Evolutionary conservation across 2,888 invertebrate species (phyloP).

Genomic region (Cactoblastis cactorum): DNA sequence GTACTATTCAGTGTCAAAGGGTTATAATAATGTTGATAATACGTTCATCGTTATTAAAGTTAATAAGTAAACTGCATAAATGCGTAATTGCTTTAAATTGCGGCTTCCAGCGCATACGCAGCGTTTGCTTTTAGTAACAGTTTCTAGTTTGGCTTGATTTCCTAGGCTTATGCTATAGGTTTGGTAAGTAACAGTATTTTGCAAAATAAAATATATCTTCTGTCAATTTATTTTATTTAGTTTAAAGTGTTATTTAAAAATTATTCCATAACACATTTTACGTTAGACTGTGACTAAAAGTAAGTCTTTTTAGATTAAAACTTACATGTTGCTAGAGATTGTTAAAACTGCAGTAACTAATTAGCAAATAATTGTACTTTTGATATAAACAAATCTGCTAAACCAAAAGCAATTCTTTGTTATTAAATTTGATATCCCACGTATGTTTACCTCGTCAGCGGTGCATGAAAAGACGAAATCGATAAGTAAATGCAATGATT

Average conservation of each 20-base stretch:
- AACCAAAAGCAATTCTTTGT: background rate
- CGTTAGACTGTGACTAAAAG: too few species aligned
- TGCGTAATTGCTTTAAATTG: slow-evolving; percentile 25
- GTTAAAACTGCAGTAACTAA: too few species aligned
- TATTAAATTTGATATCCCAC: background rate
- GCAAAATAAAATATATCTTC: too few species aligned
- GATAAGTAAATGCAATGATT: slow-evolving; percentile 52
- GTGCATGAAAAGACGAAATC: slow-evolving; percentile 33
- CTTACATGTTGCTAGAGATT: too few species aligned
- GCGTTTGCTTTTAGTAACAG: slow-evolving; percentile 33
- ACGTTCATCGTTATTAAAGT: background rate
- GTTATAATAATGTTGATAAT: background rate
- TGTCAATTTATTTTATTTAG: too few species aligned
- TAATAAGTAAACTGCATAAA: slow-evolving; percentile 15
- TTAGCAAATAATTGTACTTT: too few species aligned
- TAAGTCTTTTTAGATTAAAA: too few species aligned
- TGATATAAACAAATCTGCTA: background rate
- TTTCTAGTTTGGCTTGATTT: slow-evolving; percentile 1
- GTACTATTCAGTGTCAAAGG: background rate
- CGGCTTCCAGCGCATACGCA: slow-evolving; percentile 26
- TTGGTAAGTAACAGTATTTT: too few species aligned
- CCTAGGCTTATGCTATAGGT: too few species aligned
- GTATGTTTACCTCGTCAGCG: background rate
- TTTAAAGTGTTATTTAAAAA: too few species aligned
- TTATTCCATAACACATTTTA: too few species aligned